Evolutionary conservation across 2,113 vertebrate genomes (phyloP).

Genomic region (Lepus europaeus): DNA sequence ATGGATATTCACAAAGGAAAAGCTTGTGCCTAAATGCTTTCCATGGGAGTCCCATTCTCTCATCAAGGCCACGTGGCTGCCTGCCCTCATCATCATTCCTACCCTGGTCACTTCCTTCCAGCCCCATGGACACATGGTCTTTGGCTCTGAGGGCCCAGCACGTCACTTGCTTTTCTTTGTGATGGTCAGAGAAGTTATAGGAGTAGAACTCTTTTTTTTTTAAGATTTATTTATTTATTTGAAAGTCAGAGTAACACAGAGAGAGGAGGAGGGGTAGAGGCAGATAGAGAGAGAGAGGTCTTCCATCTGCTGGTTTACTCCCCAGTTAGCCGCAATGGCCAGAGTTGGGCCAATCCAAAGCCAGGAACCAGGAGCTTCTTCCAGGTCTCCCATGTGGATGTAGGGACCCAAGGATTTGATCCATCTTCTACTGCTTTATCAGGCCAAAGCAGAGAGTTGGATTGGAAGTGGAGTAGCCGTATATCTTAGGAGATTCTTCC

Average conservation of each 20-base stretch:
- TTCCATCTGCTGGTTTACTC: too few relatives aligned
- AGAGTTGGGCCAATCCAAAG: too few relatives aligned
- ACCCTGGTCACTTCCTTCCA: not conserved
- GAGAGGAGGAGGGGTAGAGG: not conserved
- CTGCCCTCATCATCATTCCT: not conserved
- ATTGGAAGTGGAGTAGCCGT: not conserved
- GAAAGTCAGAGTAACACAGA: not conserved
- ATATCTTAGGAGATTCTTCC: not conserved
- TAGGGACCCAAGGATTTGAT: too few relatives aligned
- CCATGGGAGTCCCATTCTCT: not conserved
- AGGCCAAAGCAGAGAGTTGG: too few relatives aligned
- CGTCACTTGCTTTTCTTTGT: not conserved
- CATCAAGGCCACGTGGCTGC: rapidly evolving
- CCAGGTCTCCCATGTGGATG: too few relatives aligned
- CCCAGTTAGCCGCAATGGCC: too few relatives aligned
- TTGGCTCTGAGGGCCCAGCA: not conserved
- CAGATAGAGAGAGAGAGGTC: too few relatives aligned
- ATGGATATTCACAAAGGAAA: not conserved
- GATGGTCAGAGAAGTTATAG: not conserved
- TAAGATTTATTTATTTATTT: not conserved
- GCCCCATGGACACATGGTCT: not conserved
- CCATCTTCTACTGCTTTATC: too few relatives aligned
- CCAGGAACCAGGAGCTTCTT: too few relatives aligned
- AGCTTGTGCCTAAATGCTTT: not conserved
- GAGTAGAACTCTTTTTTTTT: not conserved